Evolutionary conservation across 1,140 invertebrate genomes (phyloP), one percentile per base, ranked within the genome.

Genomic region (Thaumatotibia leucotreta): DNA sequence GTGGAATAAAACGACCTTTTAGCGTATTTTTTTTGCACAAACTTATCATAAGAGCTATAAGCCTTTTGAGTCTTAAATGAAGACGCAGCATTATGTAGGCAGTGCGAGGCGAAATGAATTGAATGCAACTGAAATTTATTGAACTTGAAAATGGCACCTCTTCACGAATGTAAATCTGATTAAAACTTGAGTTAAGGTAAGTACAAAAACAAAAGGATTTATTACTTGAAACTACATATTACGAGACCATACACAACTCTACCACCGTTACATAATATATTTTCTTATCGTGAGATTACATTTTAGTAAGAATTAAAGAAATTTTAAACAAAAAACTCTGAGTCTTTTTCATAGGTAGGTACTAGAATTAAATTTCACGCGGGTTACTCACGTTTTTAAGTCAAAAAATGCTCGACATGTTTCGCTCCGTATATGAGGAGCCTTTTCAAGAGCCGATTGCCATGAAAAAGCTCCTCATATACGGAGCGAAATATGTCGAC

Each of bases 111-210:
- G 69, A 78, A 82, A 83, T 69, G 74, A 76, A 80, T 80, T 77
- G 73, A 77, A 58, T 58, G 69, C 50, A 45, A 52, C 58, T 11
- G 50, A 17, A 73, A 78, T 83, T 84, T 84, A 83, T 82, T 71
- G 67, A 66, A 74, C 69, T 70, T 65, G 69, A 70, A 76, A 80
- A 80, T 79, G 80, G 80, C 74, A 68, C 71, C 68, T 77, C 75
- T 71, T 75, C 69, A 75, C 77, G 73, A 33, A 52, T 61, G 50
- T 76, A 76, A 83, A 80, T 78, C 66, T 64, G 67, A 71, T 74
- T 75, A 79, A n/a, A 80, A 79, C 72, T 63, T 74, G 74, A 78
- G 66, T 83, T 80, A 77, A 72, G 69, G 75, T 76, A 75, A 76
- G 67, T 67, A 72, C 74, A 66, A 54, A 50, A 64, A 65, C 35